Base-by-base conservation (phyloP, 2,888 invertebrate species). In the Synergus gifuensis region DNA sequence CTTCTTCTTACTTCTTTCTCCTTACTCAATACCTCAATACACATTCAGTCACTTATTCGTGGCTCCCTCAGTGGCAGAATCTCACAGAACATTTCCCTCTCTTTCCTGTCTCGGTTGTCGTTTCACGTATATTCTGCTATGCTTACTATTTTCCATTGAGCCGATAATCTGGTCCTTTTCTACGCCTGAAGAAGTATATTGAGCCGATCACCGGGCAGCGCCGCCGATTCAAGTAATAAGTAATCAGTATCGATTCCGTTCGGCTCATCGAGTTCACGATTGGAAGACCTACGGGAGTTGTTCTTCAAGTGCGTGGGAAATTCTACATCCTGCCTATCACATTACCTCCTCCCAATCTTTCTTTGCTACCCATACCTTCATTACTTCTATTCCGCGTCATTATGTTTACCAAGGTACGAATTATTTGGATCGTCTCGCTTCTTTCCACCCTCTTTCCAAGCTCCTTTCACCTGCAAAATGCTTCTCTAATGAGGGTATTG, bases 161-260 rank as follows among this genome's bases (percentile, higher is more conserved):
- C 12, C 22, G 18, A 60, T 60, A 60, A 49, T 49, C 9, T 58
- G 18, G 60, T 64, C 36, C n/a, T 66, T 66, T 42, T 66, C 36
- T 40, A 42, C n/a, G 64, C 64, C 64, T n/a, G 64, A 66, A 66
- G 40, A 66, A 66, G 42, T n/a, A 40, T 66, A 66, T 40, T 66
- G 42, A 66, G 64, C n/a, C 36, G 69, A 49, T 49, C 22, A 49
- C 16, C 49, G 36, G 49, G 49, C 69, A 73, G 42, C 40, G 36
- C 63, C 63, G 63, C 28, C 36, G 63, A 66, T 42, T 66, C 64
- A 42, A 40, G 64, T 66, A 66, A 66, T 66, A 73, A 73, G 69
- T 73, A 73, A 73, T 73, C 69, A 73, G 49, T 73, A 73, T 73
- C 69, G 69, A 73, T 73, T 73, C 49, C 49, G 54, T 73, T 73